Evolutionary conservation across 1,140 invertebrate species (phyloP), one percentile per base, ranked within the genome.

Genomic region (Dreissena rostriformis): DNA sequence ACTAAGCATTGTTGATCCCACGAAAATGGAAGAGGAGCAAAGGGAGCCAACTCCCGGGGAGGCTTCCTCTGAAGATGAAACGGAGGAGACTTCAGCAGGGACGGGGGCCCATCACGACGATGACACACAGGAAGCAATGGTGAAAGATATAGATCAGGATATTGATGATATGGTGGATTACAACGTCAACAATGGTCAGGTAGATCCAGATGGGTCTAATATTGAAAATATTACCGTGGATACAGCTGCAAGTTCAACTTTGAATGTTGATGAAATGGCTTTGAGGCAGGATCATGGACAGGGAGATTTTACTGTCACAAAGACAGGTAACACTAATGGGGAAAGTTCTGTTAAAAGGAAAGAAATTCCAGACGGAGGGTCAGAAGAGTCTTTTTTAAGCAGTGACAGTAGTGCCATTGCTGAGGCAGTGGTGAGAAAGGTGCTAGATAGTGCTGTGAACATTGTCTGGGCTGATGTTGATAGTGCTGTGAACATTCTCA

Each of bases 341-440:
- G 57, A 61, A n/a, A 5, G 12, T 61, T 19, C 57, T 17, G 14
- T 51, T 65, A 17, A 55, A 17, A 55, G 26, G 17, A 66, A 17
- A 22, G 65, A 17, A 1, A 1, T n/a, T 28, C 12, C 17, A 17
- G 80, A 82, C 26, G 63, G 39, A 55, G 71, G 29, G 0, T 82
- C 71, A 29, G 80, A 82, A 51, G 75, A n/a, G 39, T 82, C 80
- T 28, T 74, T 75, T 65, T 67, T 72, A 12, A 63, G 68, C 29
- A 72, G 75, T 29, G 71, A 74, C 24, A 82, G 80, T 39, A 75
- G 80, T 75, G 49, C 28, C 7, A n/a, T 82, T 17, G 80, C 80
- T 67, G 80, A 82, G 49, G 49, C 80, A n/a, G 80, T 82, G 10
- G 80, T 82, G 14, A 82, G 53, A 55, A 75, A 52, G 17, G 65